phyloP scores from a whole-genome alignment of 2,888 invertebrate species.

The Xestia c-nigrum region DNA sequence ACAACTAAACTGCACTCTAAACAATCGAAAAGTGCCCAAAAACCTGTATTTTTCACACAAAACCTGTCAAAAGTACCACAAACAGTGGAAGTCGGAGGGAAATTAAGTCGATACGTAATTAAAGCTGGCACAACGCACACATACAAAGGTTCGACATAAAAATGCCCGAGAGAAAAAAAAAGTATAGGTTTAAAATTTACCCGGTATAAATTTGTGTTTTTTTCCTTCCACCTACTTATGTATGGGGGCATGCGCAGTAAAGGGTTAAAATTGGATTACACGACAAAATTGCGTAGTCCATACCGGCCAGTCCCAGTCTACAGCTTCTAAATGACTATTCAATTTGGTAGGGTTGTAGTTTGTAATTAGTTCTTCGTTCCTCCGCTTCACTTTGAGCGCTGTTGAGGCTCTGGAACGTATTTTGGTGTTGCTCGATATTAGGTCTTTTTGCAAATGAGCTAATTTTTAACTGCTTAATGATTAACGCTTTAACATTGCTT shows the following conservation, averaged over 20 bases:
- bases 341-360: constrained; percentile 69
- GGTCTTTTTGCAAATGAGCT: constrained; percentile 4
- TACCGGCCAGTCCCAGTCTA: constrained; percentile 26
- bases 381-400: constrained; percentile 74
- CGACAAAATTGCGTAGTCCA: constrained; percentile 59
- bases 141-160: constrained; percentile 89
- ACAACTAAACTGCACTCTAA: constrained; percentile 57
- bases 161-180: constrained; percentile 89
- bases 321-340: constrained; percentile 25
- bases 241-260: constrained; percentile 90
- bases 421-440: constrained; percentile 61
- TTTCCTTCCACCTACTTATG: constrained; percentile 89
- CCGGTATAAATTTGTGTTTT: constrained; percentile 91
- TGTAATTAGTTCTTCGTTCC: constrained; percentile 78
- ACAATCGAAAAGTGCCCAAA: constrained; percentile 59
- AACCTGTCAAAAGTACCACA: constrained; percentile 76
- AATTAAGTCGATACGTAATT: constrained; percentile 91
- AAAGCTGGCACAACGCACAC: constrained; percentile 89
- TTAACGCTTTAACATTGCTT: background rate
- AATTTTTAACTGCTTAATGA: constrained; percentile 9
- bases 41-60: constrained; percentile 66
- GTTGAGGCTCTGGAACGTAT: constrained; percentile 64
- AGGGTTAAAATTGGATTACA: constrained; percentile 82
- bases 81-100: constrained; percentile 83
- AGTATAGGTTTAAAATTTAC: constrained; percentile 91